Conservation (phyloP, 92 coral and sea anemone species). For the Phenganax stokvisi region DNA sequence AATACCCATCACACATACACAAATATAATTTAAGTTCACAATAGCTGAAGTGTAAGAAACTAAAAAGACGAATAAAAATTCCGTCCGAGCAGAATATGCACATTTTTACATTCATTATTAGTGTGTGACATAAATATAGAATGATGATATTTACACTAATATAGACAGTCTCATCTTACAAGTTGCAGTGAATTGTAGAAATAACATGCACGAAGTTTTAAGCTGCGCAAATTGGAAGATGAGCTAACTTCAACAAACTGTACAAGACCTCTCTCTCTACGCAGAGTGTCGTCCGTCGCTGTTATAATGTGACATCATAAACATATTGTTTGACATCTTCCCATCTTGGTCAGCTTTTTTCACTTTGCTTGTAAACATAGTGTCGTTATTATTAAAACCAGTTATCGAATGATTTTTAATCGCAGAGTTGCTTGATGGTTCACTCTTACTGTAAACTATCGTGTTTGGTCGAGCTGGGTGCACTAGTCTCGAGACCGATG, state of each 20-base stretch:
- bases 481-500: background rate
- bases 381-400: conserved; percentile 21
- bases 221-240: background rate
- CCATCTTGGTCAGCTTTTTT: background rate
- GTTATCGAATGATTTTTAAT: background rate
- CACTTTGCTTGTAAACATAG: conserved; percentile 6
- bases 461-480: background rate
- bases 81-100: conserved; percentile 1
- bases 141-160: background rate
- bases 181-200: background rate
- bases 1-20: background rate
- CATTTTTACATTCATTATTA: background rate
- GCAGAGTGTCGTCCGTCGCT: conserved; percentile 62
- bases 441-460: conserved; percentile 11
- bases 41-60: background rate
- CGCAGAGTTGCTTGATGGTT: background rate
- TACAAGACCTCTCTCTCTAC: background rate
- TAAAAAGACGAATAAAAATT: background rate
- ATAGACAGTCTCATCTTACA: background rate
- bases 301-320: conserved; percentile 71
- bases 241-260: background rate
- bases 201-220: background rate
- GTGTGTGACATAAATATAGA: conserved; percentile 3
- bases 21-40: conserved; percentile 8
- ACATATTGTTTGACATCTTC: conserved; percentile 6